phyloP scores from a whole-genome alignment of 2,113 vertebrate genomes.

The Climacteris rufus region DNA sequence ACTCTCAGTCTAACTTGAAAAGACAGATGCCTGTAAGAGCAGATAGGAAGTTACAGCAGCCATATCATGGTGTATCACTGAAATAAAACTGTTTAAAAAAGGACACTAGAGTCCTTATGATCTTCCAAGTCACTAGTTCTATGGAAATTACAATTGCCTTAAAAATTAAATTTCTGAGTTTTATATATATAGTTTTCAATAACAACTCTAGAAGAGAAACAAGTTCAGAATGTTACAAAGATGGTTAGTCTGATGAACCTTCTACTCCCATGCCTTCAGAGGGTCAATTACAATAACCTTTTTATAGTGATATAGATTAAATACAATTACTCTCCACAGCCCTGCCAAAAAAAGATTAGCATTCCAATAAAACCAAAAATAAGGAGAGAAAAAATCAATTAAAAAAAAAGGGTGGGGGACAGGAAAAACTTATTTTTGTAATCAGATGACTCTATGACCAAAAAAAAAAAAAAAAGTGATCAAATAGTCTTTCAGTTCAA shows the following conservation, averaged over 20 bases:
- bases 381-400: too few relatives aligned
- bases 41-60: background rate
- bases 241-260: background rate
- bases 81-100: background rate
- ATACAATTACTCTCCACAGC: background rate
- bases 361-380: background rate
- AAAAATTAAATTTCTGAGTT: background rate
- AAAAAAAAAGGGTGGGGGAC: fast-evolving
- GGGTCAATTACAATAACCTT: background rate
- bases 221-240: background rate
- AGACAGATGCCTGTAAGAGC: background rate
- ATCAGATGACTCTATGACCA: background rate
- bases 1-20: background rate
- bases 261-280: background rate
- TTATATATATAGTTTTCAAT: background rate
- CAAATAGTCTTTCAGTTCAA: background rate
- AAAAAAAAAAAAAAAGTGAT: background rate
- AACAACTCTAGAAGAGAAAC: background rate
- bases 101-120: background rate
- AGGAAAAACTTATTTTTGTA: background rate
- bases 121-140: background rate
- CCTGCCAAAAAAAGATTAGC: background rate
- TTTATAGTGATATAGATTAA: background rate
- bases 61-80: background rate
- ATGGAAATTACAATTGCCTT: background rate